A percentile compares a stretch with the other conserved stretches of the same genome.
Conservation (phyloP, 2,888 invertebrate genomes). For the Halictus quadricinctus region DNA sequence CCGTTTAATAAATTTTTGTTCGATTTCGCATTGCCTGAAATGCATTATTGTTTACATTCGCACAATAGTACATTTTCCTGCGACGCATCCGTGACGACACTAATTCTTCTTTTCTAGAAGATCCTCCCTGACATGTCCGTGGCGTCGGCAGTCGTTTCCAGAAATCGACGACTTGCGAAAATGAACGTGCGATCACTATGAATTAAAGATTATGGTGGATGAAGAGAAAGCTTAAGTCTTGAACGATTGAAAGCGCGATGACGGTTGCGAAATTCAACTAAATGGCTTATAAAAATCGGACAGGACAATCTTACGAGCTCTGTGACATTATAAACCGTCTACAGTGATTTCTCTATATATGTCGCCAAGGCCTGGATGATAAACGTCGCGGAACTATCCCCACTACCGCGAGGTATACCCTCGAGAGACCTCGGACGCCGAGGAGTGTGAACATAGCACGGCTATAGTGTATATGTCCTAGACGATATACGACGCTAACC, state of each 20-base stretch:
- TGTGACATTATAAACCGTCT: not conserved
- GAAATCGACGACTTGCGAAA: not conserved
- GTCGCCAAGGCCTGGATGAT: too few species aligned
- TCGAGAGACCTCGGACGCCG: too few species aligned
- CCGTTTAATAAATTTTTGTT: not conserved
- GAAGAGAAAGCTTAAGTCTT: slow-evolving; percentile 11
- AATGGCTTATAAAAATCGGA: not conserved
- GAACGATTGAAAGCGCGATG: not conserved
- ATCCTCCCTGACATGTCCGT: not conserved
- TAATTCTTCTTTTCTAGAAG: not conserved
- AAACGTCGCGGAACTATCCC: too few species aligned
- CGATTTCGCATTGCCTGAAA: too few species aligned
- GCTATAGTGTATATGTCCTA: too few species aligned
- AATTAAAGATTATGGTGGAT: not conserved
- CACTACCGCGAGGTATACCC: too few species aligned
- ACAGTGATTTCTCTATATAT: not conserved
- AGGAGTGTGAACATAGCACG: too few species aligned
- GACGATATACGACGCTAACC: too few species aligned
- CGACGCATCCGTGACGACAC: not conserved
- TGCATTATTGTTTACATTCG: not conserved
- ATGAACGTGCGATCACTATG: not conserved
- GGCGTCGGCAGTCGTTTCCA: not conserved
- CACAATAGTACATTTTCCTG: not conserved
- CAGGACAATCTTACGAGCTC: slow-evolving; percentile 37
- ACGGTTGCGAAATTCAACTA: not conserved